Conservation (phyloP, 2,113 vertebrate genomes). For the Mionectes macconnelli region DNA sequence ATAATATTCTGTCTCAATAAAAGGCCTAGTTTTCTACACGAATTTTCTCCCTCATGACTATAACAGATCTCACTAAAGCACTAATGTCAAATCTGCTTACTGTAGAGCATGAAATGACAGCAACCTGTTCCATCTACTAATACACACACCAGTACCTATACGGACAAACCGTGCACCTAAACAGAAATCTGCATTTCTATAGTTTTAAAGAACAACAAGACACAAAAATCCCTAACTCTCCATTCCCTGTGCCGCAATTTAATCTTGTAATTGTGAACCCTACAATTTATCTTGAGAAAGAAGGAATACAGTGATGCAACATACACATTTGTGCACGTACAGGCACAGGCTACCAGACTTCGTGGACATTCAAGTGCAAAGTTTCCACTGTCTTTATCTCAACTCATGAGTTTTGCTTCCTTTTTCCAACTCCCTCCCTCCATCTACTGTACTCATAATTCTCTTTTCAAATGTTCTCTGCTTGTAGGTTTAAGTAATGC, state of each 20-base stretch:
- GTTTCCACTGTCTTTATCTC: not conserved
- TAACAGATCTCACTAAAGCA: not conserved
- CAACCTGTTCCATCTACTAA: not conserved
- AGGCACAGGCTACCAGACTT: not conserved
- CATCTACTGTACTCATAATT: not conserved
- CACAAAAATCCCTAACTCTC: not conserved
- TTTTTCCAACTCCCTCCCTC: not conserved
- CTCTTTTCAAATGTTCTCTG: not conserved
- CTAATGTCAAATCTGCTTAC: not conserved
- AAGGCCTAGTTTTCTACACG: not conserved
- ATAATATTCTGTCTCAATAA: not conserved
- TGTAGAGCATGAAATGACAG: not conserved
- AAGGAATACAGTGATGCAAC: not conserved
- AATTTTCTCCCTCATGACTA: not conserved
- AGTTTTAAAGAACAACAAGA: not conserved
- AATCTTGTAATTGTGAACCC: not conserved
- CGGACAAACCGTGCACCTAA: not conserved
- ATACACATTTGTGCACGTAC: accelerated
- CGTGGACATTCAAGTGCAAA: accelerated
- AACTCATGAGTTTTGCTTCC: not conserved
- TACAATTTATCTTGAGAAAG: not conserved
- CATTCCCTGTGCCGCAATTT: not conserved
- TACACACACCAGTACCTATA: not conserved
- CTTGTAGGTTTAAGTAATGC: not conserved
- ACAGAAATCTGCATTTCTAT: not conserved